These are phyloP conservation scores for Pluvianellus socialis DNA, from an alignment of 2,113 vertebrate genomes.

Conservation along the genomic window DNA sequence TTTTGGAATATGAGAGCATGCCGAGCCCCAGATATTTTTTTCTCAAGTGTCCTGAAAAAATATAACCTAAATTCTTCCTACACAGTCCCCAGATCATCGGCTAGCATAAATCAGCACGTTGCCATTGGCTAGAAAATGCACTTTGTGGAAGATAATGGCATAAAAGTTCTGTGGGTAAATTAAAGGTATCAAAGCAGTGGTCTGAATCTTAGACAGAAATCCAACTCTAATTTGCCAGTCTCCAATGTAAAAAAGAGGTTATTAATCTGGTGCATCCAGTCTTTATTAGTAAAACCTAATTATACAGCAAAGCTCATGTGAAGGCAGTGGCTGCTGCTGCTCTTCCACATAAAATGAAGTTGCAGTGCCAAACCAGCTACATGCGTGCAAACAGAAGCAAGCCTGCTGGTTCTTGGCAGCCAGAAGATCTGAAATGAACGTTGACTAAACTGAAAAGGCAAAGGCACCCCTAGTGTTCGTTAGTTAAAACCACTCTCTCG, in stretches of 20 bases:
- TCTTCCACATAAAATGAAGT: neutral
- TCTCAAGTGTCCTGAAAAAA: neutral
- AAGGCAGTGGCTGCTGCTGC: neutral
- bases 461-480: neutral
- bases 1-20: neutral
- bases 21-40: neutral
- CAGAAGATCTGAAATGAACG: neutral
- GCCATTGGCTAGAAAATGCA: neutral
- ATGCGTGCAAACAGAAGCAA: neutral
- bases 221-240: neutral
- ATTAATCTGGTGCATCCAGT: neutral
- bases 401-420: neutral
- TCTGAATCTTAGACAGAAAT: neutral
- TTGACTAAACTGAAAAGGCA: neutral
- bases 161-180: neutral
- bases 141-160: neutral
- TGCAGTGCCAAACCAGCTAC: neutral
- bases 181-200: neutral
- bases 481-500: neutral
- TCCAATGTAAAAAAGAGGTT: neutral
- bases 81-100: neutral
- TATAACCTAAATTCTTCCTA: neutral
- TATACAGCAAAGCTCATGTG: neutral
- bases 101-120: neutral
- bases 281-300: neutral